Evolutionary conservation across 2,113 vertebrate genomes (phyloP).

Genomic region (Octodon degus): DNA sequence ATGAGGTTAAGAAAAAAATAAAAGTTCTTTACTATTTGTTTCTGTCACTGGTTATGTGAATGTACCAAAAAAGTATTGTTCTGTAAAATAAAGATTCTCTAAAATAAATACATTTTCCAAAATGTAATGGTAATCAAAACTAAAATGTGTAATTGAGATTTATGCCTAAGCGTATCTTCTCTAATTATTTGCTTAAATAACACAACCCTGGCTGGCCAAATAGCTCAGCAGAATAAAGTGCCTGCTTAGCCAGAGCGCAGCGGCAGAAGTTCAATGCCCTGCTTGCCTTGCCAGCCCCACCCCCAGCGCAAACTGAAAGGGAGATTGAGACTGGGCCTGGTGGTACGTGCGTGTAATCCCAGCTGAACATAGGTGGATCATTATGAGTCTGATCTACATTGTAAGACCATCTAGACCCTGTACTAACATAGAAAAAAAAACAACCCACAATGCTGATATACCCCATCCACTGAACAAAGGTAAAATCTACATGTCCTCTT

Average conservation of each 20-base stretch:
- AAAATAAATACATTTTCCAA: neutral
- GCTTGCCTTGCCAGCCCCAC: too few relatives aligned
- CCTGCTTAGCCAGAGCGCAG: too few relatives aligned
- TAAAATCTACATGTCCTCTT: neutral
- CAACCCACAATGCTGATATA: neutral
- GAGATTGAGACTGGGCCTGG: too few relatives aligned
- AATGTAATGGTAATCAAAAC: neutral
- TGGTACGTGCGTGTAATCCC: too few relatives aligned
- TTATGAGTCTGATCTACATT: too few relatives aligned
- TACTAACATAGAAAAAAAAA: too few relatives aligned
- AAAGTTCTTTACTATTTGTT: fast-evolving
- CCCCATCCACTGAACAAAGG: neutral
- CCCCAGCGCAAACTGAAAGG: too few relatives aligned
- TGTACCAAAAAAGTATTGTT: neutral
- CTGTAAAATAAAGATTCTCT: neutral
- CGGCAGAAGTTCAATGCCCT: too few relatives aligned
- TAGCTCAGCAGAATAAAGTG: too few relatives aligned
- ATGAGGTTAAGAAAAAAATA: neutral
- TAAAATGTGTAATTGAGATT: neutral
- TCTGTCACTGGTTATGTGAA: neutral
- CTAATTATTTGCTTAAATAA: neutral
- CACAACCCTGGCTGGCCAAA: neutral
- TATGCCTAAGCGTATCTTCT: neutral
- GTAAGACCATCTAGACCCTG: too few relatives aligned
- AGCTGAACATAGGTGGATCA: too few relatives aligned